A percentile compares a stretch with the other conserved stretches of the same genome.
Conservation (phyloP, 2,888 invertebrate species). For the Trissolcus brochymenae region DNA sequence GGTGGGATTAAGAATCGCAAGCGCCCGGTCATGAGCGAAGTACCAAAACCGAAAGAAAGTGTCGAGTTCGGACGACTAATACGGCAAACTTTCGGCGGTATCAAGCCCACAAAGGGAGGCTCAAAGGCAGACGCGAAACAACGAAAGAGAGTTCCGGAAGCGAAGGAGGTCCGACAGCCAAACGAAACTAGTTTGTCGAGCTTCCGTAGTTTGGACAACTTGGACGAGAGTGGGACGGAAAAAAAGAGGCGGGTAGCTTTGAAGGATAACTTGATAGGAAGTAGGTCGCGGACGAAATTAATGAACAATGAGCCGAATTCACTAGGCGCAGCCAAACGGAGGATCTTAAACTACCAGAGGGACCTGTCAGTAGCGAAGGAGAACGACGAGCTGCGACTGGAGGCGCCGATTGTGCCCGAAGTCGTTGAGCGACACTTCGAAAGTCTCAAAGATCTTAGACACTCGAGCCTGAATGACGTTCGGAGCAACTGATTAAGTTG, state of each 20-base stretch:
- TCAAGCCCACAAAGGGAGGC: slow-evolving; percentile 27
- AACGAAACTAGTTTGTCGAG: slow-evolving; percentile 11
- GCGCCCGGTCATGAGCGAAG: slow-evolving; percentile 7
- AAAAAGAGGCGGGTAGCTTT: neutral
- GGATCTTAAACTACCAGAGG: slow-evolving; percentile 16
- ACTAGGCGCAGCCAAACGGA: slow-evolving; percentile 17
- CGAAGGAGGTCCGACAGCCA: neutral
- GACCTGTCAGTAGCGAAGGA: slow-evolving; percentile 15
- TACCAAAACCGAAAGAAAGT: slow-evolving; percentile 3
- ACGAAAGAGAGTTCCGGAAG: neutral
- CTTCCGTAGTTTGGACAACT: slow-evolving; percentile 19
- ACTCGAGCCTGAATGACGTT: slow-evolving; percentile 9
- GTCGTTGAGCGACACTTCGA: slow-evolving; percentile 80
- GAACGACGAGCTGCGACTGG: slow-evolving; percentile 35
- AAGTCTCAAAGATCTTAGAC: slow-evolving; percentile 70
- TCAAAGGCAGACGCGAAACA: neutral
- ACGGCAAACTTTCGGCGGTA: slow-evolving; percentile 47
- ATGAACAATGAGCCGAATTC: slow-evolving; percentile 15
- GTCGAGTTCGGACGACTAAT: slow-evolving; percentile 18
- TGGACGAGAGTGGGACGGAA: slow-evolving; percentile 8
- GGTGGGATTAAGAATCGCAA: slow-evolving; percentile 39
- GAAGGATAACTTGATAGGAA: slow-evolving; percentile 15
- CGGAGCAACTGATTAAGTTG: slow-evolving; percentile 10
- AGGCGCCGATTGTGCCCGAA: slow-evolving; percentile 73
- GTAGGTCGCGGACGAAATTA: slow-evolving; percentile 2